Evolutionary conservation across 2,113 vertebrate species (phyloP).

Genomic region (Maccullochella peelii): DNA sequence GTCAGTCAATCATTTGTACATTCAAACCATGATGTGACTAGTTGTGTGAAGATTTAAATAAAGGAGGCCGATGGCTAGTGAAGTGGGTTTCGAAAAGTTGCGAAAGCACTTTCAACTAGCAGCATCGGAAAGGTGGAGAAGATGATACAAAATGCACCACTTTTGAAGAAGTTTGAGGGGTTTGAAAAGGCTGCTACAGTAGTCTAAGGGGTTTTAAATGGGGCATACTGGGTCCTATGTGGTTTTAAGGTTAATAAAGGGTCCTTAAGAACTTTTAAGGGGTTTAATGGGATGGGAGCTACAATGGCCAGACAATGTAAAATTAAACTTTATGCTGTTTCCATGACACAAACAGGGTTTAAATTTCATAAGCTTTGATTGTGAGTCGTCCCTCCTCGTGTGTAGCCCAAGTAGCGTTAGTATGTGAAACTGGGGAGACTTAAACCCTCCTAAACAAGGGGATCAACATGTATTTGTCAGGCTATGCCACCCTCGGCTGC

Average conservation of each 20-base stretch:
- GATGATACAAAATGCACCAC: neutral
- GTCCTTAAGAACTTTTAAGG: neutral
- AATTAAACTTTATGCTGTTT: neutral
- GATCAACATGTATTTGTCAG: constrained; percentile 83
- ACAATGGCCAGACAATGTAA: neutral
- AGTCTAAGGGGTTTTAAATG: neutral
- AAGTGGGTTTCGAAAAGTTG: neutral
- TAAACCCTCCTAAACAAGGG: constrained; percentile 82
- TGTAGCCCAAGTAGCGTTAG: constrained; percentile 58
- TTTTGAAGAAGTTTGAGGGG: neutral
- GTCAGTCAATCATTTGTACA: neutral
- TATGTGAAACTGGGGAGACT: constrained; percentile 76
- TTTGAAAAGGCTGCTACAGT: neutral
- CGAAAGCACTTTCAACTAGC: neutral
- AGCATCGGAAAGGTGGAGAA: neutral
- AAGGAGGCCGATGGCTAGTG: neutral
- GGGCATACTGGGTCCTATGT: neutral
- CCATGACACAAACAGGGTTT: constrained; percentile 38
- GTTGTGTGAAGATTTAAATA: neutral
- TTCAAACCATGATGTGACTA: neutral
- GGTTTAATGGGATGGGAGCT: neutral
- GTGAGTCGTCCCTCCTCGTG: constrained; percentile 24
- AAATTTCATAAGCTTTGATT: constrained; percentile 47
- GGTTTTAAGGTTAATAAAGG: neutral
- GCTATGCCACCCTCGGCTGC: constrained; percentile 71